Evolutionary conservation across 2,797 vertebrate species (phyloP).

Genomic region (Cyclopterus lumpus): DNA sequence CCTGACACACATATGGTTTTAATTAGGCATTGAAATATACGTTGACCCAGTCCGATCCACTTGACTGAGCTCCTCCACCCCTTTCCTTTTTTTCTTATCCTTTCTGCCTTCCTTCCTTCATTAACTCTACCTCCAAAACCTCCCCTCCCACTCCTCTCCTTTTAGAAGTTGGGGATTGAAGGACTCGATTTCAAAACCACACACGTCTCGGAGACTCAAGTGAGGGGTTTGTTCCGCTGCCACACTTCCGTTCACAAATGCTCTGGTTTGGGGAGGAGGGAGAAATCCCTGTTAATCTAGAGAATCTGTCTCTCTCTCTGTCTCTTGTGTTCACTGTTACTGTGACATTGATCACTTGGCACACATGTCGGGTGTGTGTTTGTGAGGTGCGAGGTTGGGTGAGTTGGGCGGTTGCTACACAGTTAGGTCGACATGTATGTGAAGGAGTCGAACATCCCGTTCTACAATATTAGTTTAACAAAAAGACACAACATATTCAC

Average conservation of each 20-base stretch:
- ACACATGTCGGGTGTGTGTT: slow-evolving; percentile 22
- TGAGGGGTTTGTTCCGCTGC: slow-evolving; percentile 84
- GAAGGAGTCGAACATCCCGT: neutral
- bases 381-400: slow-evolving; percentile 1
- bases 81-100: slow-evolving; percentile 5
- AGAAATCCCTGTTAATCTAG: slow-evolving; percentile 82
- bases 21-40: slow-evolving; percentile 83
- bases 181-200: slow-evolving; percentile 82
- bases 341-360: slow-evolving; percentile 52
- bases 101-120: slow-evolving; percentile 40
- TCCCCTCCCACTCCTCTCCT: slow-evolving; percentile 29
- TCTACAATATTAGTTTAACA: neutral
- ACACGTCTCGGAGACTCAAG: slow-evolving; percentile 84
- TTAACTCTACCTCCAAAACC: slow-evolving; percentile 42
- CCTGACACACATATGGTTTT: slow-evolving; percentile 80
- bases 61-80: slow-evolving; percentile 68
- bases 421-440: slow-evolving; percentile 3
- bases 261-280: slow-evolving; percentile 56
- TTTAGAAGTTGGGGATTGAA: slow-evolving; percentile 77
- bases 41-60: slow-evolving; percentile 65
- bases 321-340: slow-evolving; percentile 75
- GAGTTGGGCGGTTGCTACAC: neutral
- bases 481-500: slow-evolving; percentile 11
- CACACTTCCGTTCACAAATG: slow-evolving; percentile 85
- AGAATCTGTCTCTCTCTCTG: slow-evolving; percentile 70